Conservation (phyloP, 2,888 invertebrate genomes). For the Heliconius sara region DNA sequence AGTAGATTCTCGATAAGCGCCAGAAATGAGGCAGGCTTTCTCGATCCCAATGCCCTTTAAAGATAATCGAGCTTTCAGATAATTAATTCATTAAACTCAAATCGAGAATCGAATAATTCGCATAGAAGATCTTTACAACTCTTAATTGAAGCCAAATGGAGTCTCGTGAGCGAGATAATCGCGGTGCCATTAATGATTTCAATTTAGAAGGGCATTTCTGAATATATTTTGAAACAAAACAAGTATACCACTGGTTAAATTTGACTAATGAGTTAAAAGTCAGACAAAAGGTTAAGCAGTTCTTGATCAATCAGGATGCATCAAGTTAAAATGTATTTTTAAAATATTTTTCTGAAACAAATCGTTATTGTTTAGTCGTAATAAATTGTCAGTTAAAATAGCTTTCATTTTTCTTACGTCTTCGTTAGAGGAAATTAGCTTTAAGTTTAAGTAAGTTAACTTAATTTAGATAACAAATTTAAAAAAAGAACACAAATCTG, state of each 20-base stretch:
- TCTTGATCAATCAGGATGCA: slow-evolving; percentile 37
- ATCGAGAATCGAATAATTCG: slow-evolving; percentile 74
- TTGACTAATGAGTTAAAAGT: slow-evolving; percentile 66
- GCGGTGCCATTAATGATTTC: slow-evolving; percentile 77
- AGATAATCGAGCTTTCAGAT: slow-evolving; percentile 57
- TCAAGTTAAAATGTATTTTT: slow-evolving; percentile 13
- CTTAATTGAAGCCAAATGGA: slow-evolving; percentile 77
- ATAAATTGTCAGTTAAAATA: neutral
- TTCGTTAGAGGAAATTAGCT: neutral
- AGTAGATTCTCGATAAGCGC: slow-evolving; percentile 40
- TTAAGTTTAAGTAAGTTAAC: neutral
- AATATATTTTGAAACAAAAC: slow-evolving; percentile 69
- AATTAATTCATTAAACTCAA: slow-evolving; percentile 77
- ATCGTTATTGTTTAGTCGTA: neutral
- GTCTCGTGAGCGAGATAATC: slow-evolving; percentile 83
- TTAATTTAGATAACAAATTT: neutral
- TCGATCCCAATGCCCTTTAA: slow-evolving; percentile 54
- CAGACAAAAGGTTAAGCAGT: slow-evolving; percentile 48
- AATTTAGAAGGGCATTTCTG: slow-evolving; percentile 78
- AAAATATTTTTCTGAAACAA: neutral
- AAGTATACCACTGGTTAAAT: slow-evolving; percentile 63
- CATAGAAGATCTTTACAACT: slow-evolving; percentile 78
- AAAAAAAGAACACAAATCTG: slow-evolving; percentile 12
- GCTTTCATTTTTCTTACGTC: neutral
- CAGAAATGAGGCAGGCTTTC: slow-evolving; percentile 41